Evolutionary conservation across 2,888 invertebrate species (phyloP), one percentile per base, ranked within the genome.

Genomic region (Hydropsyche betteni): DNA sequence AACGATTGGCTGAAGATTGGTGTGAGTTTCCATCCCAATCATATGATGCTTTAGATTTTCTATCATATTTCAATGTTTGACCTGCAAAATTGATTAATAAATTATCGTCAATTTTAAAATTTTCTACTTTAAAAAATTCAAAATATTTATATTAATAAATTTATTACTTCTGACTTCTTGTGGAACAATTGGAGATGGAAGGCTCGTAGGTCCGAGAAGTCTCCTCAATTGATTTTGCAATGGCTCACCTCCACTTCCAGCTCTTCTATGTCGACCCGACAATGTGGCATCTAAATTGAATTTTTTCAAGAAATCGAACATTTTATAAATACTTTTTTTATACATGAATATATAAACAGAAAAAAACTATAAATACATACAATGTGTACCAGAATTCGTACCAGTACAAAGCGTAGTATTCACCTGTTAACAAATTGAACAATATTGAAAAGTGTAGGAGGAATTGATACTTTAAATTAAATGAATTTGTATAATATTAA

Each of bases 181-280:
- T 69, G 69, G 75, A 58, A 83, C 81, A 76, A 83, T 84, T 69
- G 74, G 77, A 51, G 80, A 78, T 70, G 78, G 76, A 68, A 76
- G 70, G 68, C 79, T 79, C 80, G 81, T 64, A 80, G 81, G 68
- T 69, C 78, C 93, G 12, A 96, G 86, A 76, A 95, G 86, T 80
- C 93, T 89, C 16, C 95, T 88, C 80, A 95, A 85, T 79, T 94
- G 94, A 80, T 91, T 93, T 85, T 95, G 95, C 70, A 95, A 86
- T 80, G 92, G 87, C 83, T 92, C 91, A 74, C 89, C 89, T 85
- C 82, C 86, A 84, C n/a, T 84, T 83, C 75, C 78, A 85, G 76
- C 83, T 89, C 82, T 83, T 91, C 83, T 88, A 89, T 84, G 82
- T 85, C 83, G 79, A 88, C 84, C 80, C 87, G 83, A 4, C 86